A percentile compares a stretch with the other conserved stretches of the same genome.
phyloP scores from a whole-genome alignment of 23 tunicate species.

The Styela clava region DNA sequence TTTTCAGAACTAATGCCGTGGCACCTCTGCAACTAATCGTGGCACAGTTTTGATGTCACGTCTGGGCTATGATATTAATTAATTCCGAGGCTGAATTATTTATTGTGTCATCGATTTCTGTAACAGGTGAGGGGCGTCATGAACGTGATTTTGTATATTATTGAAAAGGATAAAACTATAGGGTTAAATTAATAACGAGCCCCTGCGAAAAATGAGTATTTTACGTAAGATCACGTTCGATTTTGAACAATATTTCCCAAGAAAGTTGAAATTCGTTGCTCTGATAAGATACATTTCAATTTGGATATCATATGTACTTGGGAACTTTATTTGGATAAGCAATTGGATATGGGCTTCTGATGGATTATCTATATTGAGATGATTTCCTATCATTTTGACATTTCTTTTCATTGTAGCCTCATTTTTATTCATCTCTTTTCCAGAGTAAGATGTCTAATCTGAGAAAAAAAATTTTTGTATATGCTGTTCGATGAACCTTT shows the following conservation, averaged over 20 bases:
- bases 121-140: slow-evolving; percentile 18
- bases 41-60: not conserved
- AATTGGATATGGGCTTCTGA: not conserved
- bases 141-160: not conserved
- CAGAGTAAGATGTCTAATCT: too few relatives aligned
- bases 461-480: too few relatives aligned
- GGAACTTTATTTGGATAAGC: not conserved
- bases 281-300: not conserved
- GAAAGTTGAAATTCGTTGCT: too few relatives aligned
- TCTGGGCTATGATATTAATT: slow-evolving; percentile 18
- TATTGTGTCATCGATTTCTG: slow-evolving; percentile 18
- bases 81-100: slow-evolving; percentile 3
- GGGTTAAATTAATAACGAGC: not conserved
- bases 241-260: too few relatives aligned
- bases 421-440: too few relatives aligned
- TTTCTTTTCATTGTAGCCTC: too few relatives aligned
- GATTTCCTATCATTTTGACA: too few relatives aligned
- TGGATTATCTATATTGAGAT: not conserved
- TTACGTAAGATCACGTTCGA: too few relatives aligned
- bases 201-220: too few relatives aligned
- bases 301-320: not conserved
- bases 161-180: not conserved
- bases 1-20: not conserved
- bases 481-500: too few relatives aligned
- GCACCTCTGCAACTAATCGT: not conserved